Conservation (phyloP, 2,888 invertebrate genomes). For the Xestia ashworthii region DNA sequence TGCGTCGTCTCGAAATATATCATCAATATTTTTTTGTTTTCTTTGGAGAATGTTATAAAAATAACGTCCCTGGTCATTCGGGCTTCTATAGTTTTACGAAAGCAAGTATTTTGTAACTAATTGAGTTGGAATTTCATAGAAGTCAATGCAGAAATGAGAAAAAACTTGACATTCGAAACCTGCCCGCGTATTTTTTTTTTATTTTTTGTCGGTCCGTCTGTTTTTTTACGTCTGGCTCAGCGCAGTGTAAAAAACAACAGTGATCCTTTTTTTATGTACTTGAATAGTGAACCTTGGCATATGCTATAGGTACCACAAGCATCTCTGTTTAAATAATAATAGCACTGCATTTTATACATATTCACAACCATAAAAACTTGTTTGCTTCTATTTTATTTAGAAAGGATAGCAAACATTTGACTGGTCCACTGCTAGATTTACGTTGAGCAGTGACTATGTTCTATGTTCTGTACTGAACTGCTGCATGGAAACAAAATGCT, state of each 20-base stretch:
- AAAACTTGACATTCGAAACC: constrained; percentile 86
- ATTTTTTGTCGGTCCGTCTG: constrained; percentile 80
- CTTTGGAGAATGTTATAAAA: constrained; percentile 84
- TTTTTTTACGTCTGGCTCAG: constrained; percentile 89
- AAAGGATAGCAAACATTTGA: constrained; percentile 32
- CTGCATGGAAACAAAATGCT: constrained; percentile 6
- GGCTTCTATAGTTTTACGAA: constrained; percentile 57
- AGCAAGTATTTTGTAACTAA: constrained; percentile 51
- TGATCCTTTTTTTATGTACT: constrained; percentile 78
- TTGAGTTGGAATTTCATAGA: constrained; percentile 56
- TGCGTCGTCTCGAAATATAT: constrained; percentile 76
- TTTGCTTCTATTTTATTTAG: constrained; percentile 45
- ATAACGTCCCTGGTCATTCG: constrained; percentile 77
- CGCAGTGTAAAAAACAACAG: constrained; percentile 84
- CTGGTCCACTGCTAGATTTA: constrained; percentile 5
- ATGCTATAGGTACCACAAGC: constrained; percentile 65
- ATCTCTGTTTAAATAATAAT: constrained; percentile 57
- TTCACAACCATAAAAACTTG: constrained; percentile 39
- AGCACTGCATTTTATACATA: constrained; percentile 39
- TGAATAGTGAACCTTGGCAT: constrained; percentile 80
- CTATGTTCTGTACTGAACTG: not conserved
- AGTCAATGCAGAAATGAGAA: constrained; percentile 74
- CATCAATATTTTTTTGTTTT: constrained; percentile 87
- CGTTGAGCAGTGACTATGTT: constrained; percentile 15
- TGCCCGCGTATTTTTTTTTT: constrained; percentile 89